Conservation (phyloP, 2,113 vertebrate genomes). For the Notiomystis cincta region DNA sequence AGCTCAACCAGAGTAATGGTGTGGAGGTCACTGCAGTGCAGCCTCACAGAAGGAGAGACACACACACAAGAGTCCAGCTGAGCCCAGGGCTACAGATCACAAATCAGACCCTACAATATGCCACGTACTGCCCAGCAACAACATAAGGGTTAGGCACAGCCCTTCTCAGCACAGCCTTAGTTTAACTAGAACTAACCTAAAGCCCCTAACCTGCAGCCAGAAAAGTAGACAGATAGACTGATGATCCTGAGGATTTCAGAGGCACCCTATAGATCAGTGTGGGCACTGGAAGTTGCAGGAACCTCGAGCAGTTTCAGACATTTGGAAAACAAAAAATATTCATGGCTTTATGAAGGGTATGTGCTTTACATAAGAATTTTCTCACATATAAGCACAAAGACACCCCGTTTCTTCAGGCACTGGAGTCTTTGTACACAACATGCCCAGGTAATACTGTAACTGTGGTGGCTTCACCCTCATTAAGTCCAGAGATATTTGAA, state of each 20-base stretch:
- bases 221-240: neutral
- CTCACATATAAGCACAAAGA: neutral
- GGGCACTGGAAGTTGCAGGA: neutral
- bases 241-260: neutral
- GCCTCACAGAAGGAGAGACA: accelerated
- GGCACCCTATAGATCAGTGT: accelerated
- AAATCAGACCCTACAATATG: neutral
- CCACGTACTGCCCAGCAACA: neutral
- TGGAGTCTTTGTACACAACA: neutral
- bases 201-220: neutral
- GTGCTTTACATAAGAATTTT: neutral
- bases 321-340: neutral
- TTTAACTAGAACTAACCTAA: neutral
- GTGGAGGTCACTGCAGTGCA: neutral
- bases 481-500: neutral
- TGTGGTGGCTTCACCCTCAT: neutral
- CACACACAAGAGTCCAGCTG: accelerated
- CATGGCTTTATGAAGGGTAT: neutral
- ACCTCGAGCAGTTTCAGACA: neutral
- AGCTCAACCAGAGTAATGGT: neutral
- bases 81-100: neutral
- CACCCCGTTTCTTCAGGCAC: neutral
- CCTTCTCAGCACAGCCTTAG: neutral
- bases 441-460: neutral
- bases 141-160: neutral